Base-by-base conservation (phyloP, 2,888 invertebrate species). In the Drosophila flavopinicola region DNA sequence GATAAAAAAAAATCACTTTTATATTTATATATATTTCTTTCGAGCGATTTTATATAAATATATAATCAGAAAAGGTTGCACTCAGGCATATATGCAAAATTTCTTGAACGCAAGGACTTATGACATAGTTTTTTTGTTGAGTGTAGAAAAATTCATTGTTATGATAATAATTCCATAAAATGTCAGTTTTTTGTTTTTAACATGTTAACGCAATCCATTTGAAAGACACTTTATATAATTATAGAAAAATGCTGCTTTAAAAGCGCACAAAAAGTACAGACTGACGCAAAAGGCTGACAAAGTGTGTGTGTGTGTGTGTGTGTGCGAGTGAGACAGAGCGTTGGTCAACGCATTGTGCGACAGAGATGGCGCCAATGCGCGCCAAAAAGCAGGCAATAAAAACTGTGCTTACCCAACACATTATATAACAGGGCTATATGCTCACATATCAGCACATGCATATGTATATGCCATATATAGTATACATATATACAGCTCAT, bases 331-430 rank as follows among this genome's bases (percentile, higher is more conserved):
- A 47, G 68, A 68, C 15, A 13, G 64, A 56, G 65, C 33, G 39
- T 30, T 56, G 47, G 44, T 48, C 57, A 48, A 52, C 68, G 47
- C 47, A 68, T 39, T 47, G 73, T 47, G 52, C 6, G 35, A 74
- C 1, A 6, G 61, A 56, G 64, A 72, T 47, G 63, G 60, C 67
- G 54, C 17, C 57, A 60, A 59, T 72, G 75, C 68, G 78, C 78
- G 78, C 72, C 69, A 66, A 72, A 79, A 73, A 71, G 67, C 60
- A 72, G 56, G 60, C 77, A 82, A 69, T 35, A 47, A 64, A 75
- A 63, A 74, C 39, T 30, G 51, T 52, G 57, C 54, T 65, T 65
- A 58, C n/a, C 25, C 48, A 42, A 39, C 20, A 54, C 52, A 53
- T 61, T 59, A 70, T 78, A 69, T 63, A 75, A 65, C 30, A n/a